phyloP scores from a whole-genome alignment of 2,888 invertebrate genomes.

The Patella caerulea region DNA sequence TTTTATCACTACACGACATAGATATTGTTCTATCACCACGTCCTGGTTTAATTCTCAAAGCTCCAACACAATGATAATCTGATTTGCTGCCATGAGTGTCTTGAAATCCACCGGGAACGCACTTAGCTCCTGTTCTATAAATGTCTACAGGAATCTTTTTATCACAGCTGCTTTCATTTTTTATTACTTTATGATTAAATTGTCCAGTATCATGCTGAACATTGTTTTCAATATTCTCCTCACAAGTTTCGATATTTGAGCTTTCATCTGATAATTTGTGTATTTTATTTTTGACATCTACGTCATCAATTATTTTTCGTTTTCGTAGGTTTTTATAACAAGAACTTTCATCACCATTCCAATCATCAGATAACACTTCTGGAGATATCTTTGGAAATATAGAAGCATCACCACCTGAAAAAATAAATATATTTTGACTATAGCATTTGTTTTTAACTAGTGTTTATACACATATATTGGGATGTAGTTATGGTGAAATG shows the following conservation, averaged over 20 bases:
- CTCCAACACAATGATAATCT: constrained; percentile 84
- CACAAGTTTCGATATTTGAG: background rate
- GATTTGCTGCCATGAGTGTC: constrained; percentile 77
- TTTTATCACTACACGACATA: constrained; percentile 94
- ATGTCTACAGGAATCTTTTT: constrained; percentile 67
- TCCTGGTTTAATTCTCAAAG: constrained; percentile 88
- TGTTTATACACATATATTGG: too few species aligned
- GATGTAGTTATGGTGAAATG: too few species aligned
- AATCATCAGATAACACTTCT: background rate
- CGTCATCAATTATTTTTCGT: constrained; percentile 9
- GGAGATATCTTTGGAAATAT: constrained; percentile 78
- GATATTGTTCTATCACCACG: constrained; percentile 90
- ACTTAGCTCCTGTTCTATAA: constrained; percentile 92
- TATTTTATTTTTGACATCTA: background rate
- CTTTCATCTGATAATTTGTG: background rate
- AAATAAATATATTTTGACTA: background rate
- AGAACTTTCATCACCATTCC: background rate
- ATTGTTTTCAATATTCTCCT: background rate
- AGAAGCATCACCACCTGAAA: constrained; percentile 85
- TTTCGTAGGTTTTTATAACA: background rate
- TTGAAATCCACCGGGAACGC: constrained; percentile 75
- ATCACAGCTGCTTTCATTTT: constrained; percentile 4
- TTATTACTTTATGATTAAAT: background rate
- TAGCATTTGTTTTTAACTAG: too few species aligned
- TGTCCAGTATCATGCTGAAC: background rate